phyloP scores from a whole-genome alignment of 2,797 vertebrate species.

The Avahi laniger region DNA sequence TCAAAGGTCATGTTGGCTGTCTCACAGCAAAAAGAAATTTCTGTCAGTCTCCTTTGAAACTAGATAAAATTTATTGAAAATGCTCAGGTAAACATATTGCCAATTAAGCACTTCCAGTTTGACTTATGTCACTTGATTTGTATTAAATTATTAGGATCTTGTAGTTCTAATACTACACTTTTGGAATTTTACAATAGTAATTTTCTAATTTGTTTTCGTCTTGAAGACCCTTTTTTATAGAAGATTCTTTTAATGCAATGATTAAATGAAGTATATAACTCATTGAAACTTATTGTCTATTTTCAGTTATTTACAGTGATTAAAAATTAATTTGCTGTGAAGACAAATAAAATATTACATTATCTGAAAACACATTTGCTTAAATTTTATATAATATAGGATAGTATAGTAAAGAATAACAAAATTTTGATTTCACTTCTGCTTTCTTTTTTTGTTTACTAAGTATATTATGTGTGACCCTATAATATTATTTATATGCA shows the following conservation, averaged over 20 bases:
- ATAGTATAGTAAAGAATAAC: neutral
- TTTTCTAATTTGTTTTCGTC: neutral
- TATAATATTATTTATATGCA: neutral
- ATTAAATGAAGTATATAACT: neutral
- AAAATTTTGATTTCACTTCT: neutral
- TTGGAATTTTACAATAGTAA: neutral
- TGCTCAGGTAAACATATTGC: neutral
- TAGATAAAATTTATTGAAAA: neutral
- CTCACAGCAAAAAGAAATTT: neutral
- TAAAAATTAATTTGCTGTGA: neutral
- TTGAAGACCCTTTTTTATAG: neutral
- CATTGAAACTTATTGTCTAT: neutral
- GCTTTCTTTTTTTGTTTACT: neutral
- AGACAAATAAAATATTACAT: neutral
- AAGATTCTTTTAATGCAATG: neutral
- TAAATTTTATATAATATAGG: neutral
- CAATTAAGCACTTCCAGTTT: neutral
- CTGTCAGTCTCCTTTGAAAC: neutral
- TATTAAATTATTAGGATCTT: neutral
- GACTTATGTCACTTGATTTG: neutral
- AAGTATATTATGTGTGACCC: accelerated
- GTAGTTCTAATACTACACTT: neutral
- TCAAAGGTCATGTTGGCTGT: slow-evolving; percentile 10
- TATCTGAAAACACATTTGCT: neutral
- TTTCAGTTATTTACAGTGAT: neutral